These are phyloP conservation scores for Ploceus nigricollis DNA, from an alignment of 2,113 vertebrate genomes.

Conservation along the genomic window DNA sequence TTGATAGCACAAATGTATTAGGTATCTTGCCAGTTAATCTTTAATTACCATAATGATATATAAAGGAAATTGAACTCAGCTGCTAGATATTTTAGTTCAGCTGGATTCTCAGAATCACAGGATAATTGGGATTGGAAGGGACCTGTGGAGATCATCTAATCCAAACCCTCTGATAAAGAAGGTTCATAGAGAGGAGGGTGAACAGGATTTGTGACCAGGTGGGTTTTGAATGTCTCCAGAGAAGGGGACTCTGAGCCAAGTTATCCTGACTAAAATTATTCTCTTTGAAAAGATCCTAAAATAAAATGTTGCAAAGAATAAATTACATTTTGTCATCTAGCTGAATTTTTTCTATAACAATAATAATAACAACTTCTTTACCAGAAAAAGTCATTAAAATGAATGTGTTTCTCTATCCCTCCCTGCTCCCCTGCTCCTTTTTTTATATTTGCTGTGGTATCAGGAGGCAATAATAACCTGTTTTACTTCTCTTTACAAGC, in stretches of 20 bases:
- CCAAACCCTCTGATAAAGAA: neutral
- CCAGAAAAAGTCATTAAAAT: neutral
- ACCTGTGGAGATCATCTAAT: neutral
- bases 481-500: neutral
- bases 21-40: neutral
- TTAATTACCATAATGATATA: neutral
- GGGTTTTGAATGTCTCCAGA: neutral
- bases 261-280: neutral
- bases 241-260: neutral
- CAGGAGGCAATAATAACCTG: neutral
- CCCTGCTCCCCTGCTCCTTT: neutral
- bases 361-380: neutral
- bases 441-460: neutral
- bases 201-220: neutral
- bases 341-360: neutral
- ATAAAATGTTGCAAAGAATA: neutral
- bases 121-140: neutral
- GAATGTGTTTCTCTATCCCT: neutral
- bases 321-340: neutral
- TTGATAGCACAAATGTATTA: neutral
- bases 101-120: neutral
- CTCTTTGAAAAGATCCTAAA: neutral
- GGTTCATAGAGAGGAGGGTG: neutral
- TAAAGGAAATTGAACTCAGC: neutral
- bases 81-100: neutral